Base-by-base conservation (phyloP, 2,113 vertebrate genomes). In the Lepus timidus region DNA sequence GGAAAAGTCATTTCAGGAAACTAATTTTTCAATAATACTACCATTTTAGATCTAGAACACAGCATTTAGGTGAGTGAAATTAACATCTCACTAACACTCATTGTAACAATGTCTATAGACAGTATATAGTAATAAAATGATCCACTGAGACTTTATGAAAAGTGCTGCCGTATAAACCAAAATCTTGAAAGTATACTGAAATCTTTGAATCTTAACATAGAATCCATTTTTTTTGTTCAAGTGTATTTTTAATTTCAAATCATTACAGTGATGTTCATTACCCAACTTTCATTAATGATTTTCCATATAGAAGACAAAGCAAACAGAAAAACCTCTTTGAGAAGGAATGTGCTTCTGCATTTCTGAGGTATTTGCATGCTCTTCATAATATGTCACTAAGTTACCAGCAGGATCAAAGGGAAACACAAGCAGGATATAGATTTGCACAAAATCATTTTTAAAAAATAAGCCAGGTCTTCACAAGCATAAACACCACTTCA, bases 1-100 rank as follows among this genome's bases (percentile, higher is more conserved):
- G 73, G 52, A 8, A 9, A 95, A 58, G 80, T 61, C 1, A 90
- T 55, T 93, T 92, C 55, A 94, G 55, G 39, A 90, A 97, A 64
- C 10, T 93, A 96, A 94, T 73, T 79, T 78, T 92, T 62, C 84
- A 98, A 94, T 64, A 96, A 87, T 51, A 88, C 33, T 92, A 82
- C 95, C n/a, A 90, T 58, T 39, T 85, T 27, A 82, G 75, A 9
- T 64, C 31, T 39, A 33, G 11, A 94, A 71, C 16, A 89, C 25
- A 96, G 94, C 83, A 95, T 89, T 39, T 92, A 96, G 94, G 58
- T n/a, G 49, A 6, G 58, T 0, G 29, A 97, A 76, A 80, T 96
- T 6, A 9, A 12, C 71, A n/a, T 55, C 39, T 80, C 49, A 61
- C 52, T 68, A 85, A 51, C 25, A 84, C 91, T 95, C 83, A 75